A percentile compares a stretch with the other conserved stretches of the same genome.
phyloP scores from a whole-genome alignment of 2,113 vertebrate genomes.

The Gobio gobio region DNA sequence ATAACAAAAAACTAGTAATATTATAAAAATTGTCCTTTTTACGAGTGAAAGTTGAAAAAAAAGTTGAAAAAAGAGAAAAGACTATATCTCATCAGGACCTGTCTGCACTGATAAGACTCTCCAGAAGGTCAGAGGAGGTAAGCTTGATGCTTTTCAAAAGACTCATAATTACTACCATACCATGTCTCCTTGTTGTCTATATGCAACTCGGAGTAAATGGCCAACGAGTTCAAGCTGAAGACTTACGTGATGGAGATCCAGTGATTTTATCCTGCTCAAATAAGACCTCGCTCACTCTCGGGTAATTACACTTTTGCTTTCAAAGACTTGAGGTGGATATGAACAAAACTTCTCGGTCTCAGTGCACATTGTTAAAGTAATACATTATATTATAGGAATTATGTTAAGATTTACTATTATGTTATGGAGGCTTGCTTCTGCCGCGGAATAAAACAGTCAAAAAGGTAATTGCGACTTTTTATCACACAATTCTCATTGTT shows the following conservation, averaged over 20 bases:
- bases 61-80: constrained; percentile 51
- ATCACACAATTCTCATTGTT: no score
- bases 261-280: constrained; percentile 63
- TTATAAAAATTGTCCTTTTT: constrained; percentile 42
- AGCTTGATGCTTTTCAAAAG: constrained; percentile 63
- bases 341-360: not conserved
- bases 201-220: constrained; percentile 46
- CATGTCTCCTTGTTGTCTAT: constrained; percentile 43
- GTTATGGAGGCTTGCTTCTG: no score
- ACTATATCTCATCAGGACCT: constrained; percentile 59
- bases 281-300: constrained; percentile 65
- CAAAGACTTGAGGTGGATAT: constrained; percentile 58
- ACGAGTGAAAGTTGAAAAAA: constrained; percentile 36
- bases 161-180: constrained; percentile 72
- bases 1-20: not conserved
- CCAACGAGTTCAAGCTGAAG: constrained; percentile 65
- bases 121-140: constrained; percentile 83
- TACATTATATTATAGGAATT: not conserved
- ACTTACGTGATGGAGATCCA: constrained; percentile 60
- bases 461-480: no score
- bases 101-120: constrained; percentile 72
- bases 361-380: not conserved
- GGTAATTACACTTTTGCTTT: constrained; percentile 56
- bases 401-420: no score
- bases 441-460: no score